These are phyloP conservation scores for Etheostoma spectabile DNA, from an alignment of 2,113 vertebrate species.

Conservation along the genomic window DNA sequence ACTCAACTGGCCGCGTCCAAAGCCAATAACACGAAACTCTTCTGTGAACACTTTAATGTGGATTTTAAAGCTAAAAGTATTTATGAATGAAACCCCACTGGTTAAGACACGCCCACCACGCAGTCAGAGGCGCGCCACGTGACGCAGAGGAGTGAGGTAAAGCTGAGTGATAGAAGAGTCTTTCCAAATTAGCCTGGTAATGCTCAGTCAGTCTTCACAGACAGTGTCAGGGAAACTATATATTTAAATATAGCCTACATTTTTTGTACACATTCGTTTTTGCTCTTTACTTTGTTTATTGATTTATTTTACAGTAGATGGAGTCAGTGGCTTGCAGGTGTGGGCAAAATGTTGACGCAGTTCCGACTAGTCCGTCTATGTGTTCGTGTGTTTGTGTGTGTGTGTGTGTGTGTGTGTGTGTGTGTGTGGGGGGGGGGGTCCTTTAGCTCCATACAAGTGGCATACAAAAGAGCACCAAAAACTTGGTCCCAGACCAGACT, in stretches of 20 bases:
- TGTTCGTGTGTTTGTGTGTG: not conserved
- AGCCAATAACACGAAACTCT: slow-evolving; percentile 58
- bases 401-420: not conserved
- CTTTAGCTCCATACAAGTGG: too few species aligned
- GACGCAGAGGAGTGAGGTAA: slow-evolving; percentile 72
- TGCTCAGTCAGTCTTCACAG: not conserved
- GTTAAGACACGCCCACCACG: slow-evolving; percentile 83
- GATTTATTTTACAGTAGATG: not conserved
- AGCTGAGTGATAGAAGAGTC: slow-evolving; percentile 34
- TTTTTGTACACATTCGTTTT: not conserved
- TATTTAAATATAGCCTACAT: not conserved
- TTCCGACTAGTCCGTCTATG: not conserved
- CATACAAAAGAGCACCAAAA: not conserved
- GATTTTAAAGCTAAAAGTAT: slow-evolving; percentile 81
- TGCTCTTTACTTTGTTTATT: not conserved
- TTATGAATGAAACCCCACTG: slow-evolving; percentile 87
- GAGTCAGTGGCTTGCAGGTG: not conserved
- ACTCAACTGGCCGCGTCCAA: slow-evolving; percentile 71
- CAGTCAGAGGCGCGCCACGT: slow-evolving; percentile 75
- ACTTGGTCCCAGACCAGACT: not conserved
- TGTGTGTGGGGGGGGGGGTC: too few species aligned
- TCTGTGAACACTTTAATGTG: slow-evolving; percentile 78
- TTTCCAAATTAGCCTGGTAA: slow-evolving; percentile 2
- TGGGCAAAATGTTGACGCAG: not conserved
- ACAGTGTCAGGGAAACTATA: not conserved